A percentile compares a stretch with the other conserved stretches of the same genome.
Conservation (phyloP, 2,113 vertebrate species). For the Chrysochloris asiatica region DNA sequence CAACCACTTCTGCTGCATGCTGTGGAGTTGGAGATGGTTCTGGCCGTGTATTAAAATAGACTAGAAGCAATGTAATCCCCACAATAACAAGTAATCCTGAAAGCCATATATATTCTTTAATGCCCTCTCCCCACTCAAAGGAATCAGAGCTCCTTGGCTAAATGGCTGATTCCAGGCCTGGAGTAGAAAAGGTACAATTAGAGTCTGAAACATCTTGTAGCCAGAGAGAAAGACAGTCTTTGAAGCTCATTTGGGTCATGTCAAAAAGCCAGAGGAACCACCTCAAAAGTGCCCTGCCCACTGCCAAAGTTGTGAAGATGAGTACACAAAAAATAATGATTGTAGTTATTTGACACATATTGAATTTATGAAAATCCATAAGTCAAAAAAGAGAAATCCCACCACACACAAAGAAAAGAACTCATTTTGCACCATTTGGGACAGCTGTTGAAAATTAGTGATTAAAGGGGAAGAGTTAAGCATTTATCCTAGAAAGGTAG, state of each 20-base stretch:
- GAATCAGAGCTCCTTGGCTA: constrained; percentile 12
- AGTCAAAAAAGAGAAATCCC: constrained; percentile 11
- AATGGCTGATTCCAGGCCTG: constrained; percentile 1
- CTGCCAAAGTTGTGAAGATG: constrained; percentile 15
- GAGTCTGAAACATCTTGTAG: neutral
- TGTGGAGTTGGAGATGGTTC: too few species aligned
- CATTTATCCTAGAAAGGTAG: constrained; percentile 29
- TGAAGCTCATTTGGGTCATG: constrained; percentile 31
- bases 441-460: constrained; percentile 28
- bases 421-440: neutral
- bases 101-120: neutral
- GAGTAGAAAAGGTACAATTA: constrained; percentile 20
- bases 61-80: neutral
- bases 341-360: constrained; percentile 20
- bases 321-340: constrained; percentile 4
- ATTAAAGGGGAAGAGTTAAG: constrained; percentile 33
- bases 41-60: constrained; percentile 42
- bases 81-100: constrained; percentile 15
- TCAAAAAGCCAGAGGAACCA: constrained; percentile 27
- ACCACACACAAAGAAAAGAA: neutral
- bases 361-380: constrained; percentile 38
- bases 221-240: constrained; percentile 29
- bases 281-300: constrained; percentile 22
- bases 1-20: too few species aligned
- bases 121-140: constrained; percentile 24